Evolutionary conservation across 2,113 vertebrate genomes (phyloP), one percentile per base, ranked within the genome.

Genomic region (Carassius auratus): DNA sequence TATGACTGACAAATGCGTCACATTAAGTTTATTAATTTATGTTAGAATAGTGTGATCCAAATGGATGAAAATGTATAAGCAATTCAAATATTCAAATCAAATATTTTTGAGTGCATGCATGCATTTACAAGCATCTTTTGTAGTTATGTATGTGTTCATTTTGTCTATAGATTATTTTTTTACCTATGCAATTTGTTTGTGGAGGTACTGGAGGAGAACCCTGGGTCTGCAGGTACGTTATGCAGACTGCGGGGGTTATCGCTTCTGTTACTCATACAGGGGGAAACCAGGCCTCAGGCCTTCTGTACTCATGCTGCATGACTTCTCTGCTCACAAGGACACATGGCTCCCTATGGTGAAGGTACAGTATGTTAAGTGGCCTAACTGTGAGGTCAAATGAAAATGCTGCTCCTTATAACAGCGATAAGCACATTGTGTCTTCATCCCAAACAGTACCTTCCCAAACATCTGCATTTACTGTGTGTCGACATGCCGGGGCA

Each of bases 401-500:
- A 14, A 38, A 23, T 36, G 33, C 73, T 42, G 7, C 1, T 78
- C 3, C 6, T 9, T 38, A 61, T 78, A 78, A 19, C 14, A 52
- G 23, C 23, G 8, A 38, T 71, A 76, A 26, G 50, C 45, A 64
- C 1, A 52, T 45, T 84, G 69, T 76, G 68, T 14, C 48, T 1
- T 42, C 8, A 5, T 88, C 42, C 8, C 87, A 15, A 73, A 76
- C 52, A 99, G 98, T 99, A 98, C 91, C 94, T 99, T 73, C 98
- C 97, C 0, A 99, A 99, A 93, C 97, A 98, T 91, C 92, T 99
- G 76, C 98, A 99, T 88, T 92, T 99, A 86, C 89, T 99, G 77
- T 99, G 97, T 2, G 96, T 99, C 87, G 98, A 99, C 88, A 97
- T 99, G 97, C 98, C 98, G 0, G 98, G 98, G 61, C 98, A 99